Conservation (phyloP, 2,888 invertebrate species). For the Mechanitis mazaeus region DNA sequence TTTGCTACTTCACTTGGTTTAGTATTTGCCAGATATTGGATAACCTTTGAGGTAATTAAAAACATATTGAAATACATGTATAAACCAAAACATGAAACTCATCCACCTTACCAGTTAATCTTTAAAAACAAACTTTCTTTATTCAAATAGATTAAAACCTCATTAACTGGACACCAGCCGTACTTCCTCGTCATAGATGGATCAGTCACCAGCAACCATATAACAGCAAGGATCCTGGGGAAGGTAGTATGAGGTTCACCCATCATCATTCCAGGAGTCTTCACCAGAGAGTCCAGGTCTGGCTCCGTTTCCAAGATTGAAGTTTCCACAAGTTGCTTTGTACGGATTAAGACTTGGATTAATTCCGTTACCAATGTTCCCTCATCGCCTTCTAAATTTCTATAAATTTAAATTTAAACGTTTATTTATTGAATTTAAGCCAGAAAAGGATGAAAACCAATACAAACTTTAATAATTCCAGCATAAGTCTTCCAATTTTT, state of each 20-base stretch:
- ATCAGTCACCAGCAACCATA: conserved; percentile 58
- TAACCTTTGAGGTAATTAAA: conserved; percentile 38
- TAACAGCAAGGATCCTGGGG: conserved; percentile 53
- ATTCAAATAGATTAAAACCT: conserved; percentile 34
- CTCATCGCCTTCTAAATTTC: conserved; percentile 63
- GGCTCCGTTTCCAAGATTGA: conserved; percentile 56
- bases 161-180: conserved; percentile 60
- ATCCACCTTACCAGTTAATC: neutral
- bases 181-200: conserved; percentile 45
- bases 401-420: conserved; percentile 20
- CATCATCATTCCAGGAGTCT: conserved; percentile 56
- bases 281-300: conserved; percentile 52
- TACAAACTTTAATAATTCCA: conserved; percentile 56
- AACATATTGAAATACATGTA: neutral
- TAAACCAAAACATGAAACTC: no score
- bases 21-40: conserved; percentile 41
- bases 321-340: conserved; percentile 55
- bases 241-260: conserved; percentile 62
- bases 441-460: neutral
- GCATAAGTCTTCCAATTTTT: conserved; percentile 56
- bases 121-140: conserved; percentile 1
- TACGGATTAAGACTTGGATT: conserved; percentile 45
- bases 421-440: neutral
- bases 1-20: conserved; percentile 46
- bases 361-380: conserved; percentile 47